These are phyloP conservation scores for Isaurus tuberculatus DNA, from an alignment of 92 coral and sea anemone species.

Conservation along the genomic window DNA sequence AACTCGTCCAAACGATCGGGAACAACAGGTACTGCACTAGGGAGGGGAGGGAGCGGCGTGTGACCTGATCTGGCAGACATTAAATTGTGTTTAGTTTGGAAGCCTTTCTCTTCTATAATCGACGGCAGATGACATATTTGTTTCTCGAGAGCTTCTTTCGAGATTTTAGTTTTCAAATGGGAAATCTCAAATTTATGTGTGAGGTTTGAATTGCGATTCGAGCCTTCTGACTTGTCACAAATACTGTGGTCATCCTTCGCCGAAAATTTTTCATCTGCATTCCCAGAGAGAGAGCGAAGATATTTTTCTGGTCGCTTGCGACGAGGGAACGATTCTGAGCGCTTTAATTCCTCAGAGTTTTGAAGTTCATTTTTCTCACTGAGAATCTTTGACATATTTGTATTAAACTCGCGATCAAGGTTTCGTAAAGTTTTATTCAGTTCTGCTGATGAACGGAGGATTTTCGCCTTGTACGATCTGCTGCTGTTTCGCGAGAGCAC, in stretches of 20 bases:
- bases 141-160: slow-evolving; percentile 8
- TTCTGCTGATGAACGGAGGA: slow-evolving; percentile 72
- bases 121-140: slow-evolving; percentile 36
- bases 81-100: neutral
- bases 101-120: slow-evolving; percentile 27
- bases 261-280: neutral
- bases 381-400: slow-evolving; percentile 76
- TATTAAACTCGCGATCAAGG: slow-evolving; percentile 68
- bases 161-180: neutral
- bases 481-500: slow-evolving; percentile 75
- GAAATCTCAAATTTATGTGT: slow-evolving; percentile 3
- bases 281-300: neutral
- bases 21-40: slow-evolving; percentile 3
- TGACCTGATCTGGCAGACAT: slow-evolving; percentile 5
- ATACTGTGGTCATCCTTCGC: neutral
- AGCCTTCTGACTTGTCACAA: neutral
- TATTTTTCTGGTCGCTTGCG: slow-evolving; percentile 31
- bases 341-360: slow-evolving; percentile 29
- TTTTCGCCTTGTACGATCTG: slow-evolving; percentile 62
- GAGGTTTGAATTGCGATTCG: neutral
- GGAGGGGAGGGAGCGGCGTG: slow-evolving; percentile 40
- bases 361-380: slow-evolving; percentile 57
- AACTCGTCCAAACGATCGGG: neutral
- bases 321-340: slow-evolving; percentile 9
- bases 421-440: slow-evolving; percentile 68